A percentile compares a stretch with the other conserved stretches of the same genome.
Evolutionary conservation across 2,113 vertebrate genomes (phyloP).

Genomic region (Agapornis roseicollis): DNA sequence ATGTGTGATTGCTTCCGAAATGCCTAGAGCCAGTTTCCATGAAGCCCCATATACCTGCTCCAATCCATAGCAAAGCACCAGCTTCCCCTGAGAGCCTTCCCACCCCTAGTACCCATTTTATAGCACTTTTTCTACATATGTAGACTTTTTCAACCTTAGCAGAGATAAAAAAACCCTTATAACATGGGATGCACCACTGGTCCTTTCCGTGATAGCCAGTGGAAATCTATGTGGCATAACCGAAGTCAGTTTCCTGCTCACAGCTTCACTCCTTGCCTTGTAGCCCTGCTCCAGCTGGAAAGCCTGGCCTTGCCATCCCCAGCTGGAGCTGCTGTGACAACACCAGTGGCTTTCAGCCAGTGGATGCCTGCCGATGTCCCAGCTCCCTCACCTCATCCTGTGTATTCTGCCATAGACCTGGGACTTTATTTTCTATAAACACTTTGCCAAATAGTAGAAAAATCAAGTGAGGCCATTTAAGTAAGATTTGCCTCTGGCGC

Average conservation of each 20-base stretch:
- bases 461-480: neutral
- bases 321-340: accelerated
- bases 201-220: accelerated
- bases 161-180: neutral
- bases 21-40: neutral
- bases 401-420: neutral
- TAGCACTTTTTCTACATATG: neutral
- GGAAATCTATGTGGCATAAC: neutral
- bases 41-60: neutral
- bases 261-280: neutral
- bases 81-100: neutral
- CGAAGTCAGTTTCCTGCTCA: neutral
- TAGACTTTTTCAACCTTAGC: accelerated
- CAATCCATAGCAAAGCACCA: neutral
- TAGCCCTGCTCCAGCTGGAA: neutral
- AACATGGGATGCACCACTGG: neutral
- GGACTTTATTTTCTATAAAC: neutral
- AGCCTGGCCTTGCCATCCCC: neutral
- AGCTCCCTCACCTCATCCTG: neutral
- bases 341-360: accelerated
- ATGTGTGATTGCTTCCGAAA: accelerated
- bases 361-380: neutral
- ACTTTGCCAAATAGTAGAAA: neutral
- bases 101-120: neutral
- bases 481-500: neutral